A percentile compares a stretch with the other conserved stretches of the same genome.
Evolutionary conservation across 2,797 vertebrate species (phyloP).

Genomic region (Rhabdophis nuchalis): DNA sequence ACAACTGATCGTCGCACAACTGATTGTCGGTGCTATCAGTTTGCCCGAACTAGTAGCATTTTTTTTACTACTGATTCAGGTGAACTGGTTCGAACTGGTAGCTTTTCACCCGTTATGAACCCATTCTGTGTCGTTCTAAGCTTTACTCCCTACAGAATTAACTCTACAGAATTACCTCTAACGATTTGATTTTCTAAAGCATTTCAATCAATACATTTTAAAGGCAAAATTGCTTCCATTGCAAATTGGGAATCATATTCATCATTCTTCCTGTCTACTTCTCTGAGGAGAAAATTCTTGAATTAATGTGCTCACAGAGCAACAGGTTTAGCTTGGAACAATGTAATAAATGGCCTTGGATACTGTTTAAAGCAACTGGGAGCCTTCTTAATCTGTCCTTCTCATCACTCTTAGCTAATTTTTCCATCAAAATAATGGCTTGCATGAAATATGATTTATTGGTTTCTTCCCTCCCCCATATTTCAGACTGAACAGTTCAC

Average conservation of each 20-base stretch:
- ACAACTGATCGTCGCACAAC: no score
- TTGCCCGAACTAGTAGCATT: no score
- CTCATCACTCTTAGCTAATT: not conserved
- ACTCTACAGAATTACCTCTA: not conserved
- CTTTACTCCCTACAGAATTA: not conserved
- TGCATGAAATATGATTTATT: not conserved
- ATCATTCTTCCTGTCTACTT: not conserved
- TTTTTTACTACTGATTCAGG: no score
- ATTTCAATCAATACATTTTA: not conserved
- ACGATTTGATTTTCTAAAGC: not conserved
- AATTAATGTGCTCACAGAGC: not conserved
- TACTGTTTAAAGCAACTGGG: not conserved
- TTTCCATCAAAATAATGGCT: not conserved
- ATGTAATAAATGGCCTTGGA: not conserved
- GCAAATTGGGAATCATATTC: not conserved
- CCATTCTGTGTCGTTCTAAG: not conserved
- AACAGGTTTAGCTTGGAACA: no score
- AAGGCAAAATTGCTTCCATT: not conserved
- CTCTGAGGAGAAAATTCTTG: not conserved
- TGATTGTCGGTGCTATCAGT: no score
- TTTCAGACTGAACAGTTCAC: not conserved
- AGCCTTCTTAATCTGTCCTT: not conserved
- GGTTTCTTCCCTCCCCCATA: not conserved
- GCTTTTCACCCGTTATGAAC: not conserved
- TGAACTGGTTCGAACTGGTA: no score